Conservation (phyloP, 1,140 invertebrate species). For the Diplogasteroides magnus region DNA sequence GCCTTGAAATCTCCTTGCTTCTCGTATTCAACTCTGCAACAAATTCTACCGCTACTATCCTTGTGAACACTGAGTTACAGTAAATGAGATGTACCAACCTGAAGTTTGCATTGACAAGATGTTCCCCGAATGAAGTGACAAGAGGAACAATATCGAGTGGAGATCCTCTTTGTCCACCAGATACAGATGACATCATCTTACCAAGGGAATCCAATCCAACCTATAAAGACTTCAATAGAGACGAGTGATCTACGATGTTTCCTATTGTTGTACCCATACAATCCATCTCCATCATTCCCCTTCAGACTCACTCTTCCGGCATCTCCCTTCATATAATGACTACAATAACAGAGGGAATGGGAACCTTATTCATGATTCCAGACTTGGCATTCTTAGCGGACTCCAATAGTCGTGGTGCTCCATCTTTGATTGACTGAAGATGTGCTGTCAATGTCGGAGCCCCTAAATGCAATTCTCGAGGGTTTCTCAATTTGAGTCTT, state of each 20-base stretch:
- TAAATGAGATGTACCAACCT: constrained; percentile 25
- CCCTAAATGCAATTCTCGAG: constrained; percentile 16
- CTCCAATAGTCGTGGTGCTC: constrained; percentile 23
- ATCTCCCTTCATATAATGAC: too few species aligned
- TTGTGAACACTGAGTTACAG: background rate
- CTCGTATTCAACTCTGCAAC: constrained; percentile 43
- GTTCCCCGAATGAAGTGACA: constrained; percentile 49
- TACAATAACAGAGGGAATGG: background rate
- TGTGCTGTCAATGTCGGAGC: constrained; percentile 15
- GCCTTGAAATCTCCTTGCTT: constrained; percentile 40
- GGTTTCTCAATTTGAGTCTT: background rate
- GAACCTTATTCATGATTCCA: constrained; percentile 21
- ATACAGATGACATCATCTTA: constrained; percentile 43
- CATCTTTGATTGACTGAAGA: constrained; percentile 19
- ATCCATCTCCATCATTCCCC: too few species aligned
- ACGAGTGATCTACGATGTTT: too few species aligned
- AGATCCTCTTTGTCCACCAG: constrained; percentile 48
- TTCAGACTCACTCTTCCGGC: too few species aligned
- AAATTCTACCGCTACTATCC: background rate
- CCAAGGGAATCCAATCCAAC: constrained; percentile 43
- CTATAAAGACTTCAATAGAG: background rate
- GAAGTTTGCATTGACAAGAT: constrained; percentile 48
- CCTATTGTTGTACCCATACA: too few species aligned
- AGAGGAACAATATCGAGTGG: constrained; percentile 51
- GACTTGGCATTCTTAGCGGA: constrained; percentile 23